These are phyloP conservation scores for Antitype chi DNA, from an alignment of 2,888 invertebrate genomes.

Conservation along the genomic window DNA sequence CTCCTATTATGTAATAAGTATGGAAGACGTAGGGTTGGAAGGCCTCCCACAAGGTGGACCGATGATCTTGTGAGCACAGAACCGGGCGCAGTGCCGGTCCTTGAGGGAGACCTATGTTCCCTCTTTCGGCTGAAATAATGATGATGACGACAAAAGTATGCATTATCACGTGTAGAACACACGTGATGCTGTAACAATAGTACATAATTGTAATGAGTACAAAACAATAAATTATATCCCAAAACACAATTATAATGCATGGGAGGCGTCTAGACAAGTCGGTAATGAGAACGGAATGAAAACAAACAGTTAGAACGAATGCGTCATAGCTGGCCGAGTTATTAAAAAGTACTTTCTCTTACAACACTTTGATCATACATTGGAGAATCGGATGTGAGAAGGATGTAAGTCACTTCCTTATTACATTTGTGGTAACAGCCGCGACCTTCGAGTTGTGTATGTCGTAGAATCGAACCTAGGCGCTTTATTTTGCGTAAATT, in stretches of 20 bases:
- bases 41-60: no score
- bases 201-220: background rate
- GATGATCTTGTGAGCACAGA: no score
- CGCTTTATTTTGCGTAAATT: no score
- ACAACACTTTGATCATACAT: constrained; percentile 14
- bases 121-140: no score
- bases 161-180: background rate
- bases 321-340: constrained; percentile 54
- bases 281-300: constrained; percentile 22
- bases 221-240: constrained; percentile 2
- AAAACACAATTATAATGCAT: constrained; percentile 28
- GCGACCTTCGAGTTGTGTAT: no score
- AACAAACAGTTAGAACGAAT: constrained; percentile 23
- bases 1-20: no score
- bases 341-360: constrained; percentile 31
- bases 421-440: no score
- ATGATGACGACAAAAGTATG: background rate
- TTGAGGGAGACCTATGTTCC: no score
- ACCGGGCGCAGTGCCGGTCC: no score
- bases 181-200: no score
- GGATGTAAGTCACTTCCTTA: constrained; percentile 23
- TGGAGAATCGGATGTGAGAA: constrained; percentile 1
- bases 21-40: no score
- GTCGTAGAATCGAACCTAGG: no score
- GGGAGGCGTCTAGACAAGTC: constrained; percentile 16